Evolutionary conservation across 2,888 invertebrate genomes (phyloP).

Genomic region (Trichacis sp.): DNA sequence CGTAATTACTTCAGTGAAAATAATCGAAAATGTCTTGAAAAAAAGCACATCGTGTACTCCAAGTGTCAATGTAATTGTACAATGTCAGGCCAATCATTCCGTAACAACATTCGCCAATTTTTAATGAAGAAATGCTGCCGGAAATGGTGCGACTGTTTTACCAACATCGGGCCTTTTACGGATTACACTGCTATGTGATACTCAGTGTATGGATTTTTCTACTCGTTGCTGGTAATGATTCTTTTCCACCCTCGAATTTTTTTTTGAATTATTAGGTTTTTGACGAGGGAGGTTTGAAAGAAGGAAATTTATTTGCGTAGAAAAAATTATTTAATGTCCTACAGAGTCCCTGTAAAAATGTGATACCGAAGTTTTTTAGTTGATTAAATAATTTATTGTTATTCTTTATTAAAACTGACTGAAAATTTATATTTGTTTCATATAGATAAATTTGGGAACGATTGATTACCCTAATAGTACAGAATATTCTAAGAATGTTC

Average conservation of each 20-base stretch:
- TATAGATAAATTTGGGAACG: too few species aligned
- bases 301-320: too few species aligned
- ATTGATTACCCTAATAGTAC: too few species aligned
- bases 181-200: constrained; percentile 77
- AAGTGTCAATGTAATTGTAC: not conserved
- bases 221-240: constrained; percentile 76
- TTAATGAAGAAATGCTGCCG: constrained; percentile 63
- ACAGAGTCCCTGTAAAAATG: too few species aligned
- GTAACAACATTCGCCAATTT: not conserved
- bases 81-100: not conserved
- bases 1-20: not conserved
- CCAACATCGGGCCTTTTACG: constrained; percentile 82
- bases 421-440: too few species aligned
- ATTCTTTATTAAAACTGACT: too few species aligned
- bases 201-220: constrained; percentile 87
- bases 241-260: not conserved
- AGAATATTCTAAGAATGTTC: too few species aligned
- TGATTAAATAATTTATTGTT: too few species aligned
- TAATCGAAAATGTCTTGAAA: not conserved
- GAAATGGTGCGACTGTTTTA: constrained; percentile 75
- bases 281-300: too few species aligned
- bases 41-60: not conserved
- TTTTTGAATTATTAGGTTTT: not conserved
- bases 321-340: too few species aligned
- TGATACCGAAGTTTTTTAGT: too few species aligned